Conservation (phyloP, 2,113 vertebrate species). For the Passer montanus region DNA sequence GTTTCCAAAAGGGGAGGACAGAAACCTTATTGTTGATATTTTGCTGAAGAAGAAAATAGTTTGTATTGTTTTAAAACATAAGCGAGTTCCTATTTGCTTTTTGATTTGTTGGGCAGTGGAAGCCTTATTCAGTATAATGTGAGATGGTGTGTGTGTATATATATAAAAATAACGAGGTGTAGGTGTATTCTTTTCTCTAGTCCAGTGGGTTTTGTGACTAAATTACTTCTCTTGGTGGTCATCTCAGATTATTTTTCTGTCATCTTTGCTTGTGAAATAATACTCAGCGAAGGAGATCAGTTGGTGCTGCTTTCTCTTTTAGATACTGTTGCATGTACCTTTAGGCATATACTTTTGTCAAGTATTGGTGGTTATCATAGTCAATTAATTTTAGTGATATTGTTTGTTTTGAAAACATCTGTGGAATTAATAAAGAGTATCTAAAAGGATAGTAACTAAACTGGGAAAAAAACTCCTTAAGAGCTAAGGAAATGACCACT, state of each 20-base stretch:
- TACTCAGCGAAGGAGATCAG: background rate
- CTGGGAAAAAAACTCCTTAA: background rate
- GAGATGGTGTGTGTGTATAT: background rate
- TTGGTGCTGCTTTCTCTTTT: background rate
- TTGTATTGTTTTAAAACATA: background rate
- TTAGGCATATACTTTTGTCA: background rate
- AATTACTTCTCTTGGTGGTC: background rate
- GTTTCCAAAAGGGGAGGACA: background rate
- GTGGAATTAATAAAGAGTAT: background rate
- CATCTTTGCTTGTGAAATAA: background rate
- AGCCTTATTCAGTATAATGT: background rate
- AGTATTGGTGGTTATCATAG: background rate
- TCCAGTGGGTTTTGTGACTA: background rate
- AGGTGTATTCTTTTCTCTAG: background rate
- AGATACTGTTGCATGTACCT: background rate
- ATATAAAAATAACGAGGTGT: background rate
- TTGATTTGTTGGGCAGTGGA: background rate
- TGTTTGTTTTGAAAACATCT: background rate
- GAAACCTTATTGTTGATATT: background rate
- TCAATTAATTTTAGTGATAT: background rate
- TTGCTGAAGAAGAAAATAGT: background rate
- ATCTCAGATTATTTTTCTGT: background rate
- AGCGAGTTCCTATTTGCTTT: background rate
- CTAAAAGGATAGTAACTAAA: background rate
- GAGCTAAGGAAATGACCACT: background rate